phyloP scores from a whole-genome alignment of 2,797 vertebrate species.

The Parauchenoglanis ngamensis region DNA sequence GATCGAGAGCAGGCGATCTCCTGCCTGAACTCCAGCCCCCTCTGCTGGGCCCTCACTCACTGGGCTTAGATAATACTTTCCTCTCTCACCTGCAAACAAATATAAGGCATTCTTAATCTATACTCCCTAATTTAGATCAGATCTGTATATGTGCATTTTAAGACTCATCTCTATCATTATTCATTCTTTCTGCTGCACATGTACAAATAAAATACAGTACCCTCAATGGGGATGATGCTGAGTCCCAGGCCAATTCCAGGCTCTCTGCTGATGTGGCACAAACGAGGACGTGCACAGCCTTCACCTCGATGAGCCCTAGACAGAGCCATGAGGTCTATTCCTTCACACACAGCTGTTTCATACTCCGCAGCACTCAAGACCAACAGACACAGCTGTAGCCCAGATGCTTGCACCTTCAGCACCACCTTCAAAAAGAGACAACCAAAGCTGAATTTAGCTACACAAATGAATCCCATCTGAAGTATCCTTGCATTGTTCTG shows the following conservation, averaged over 20 bases:
- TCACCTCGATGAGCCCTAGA: slow-evolving; percentile 63
- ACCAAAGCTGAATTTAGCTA: background rate
- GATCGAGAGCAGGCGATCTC: slow-evolving; percentile 86
- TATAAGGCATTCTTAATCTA: slow-evolving; percentile 8
- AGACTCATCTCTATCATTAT: background rate
- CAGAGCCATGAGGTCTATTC: slow-evolving; percentile 64
- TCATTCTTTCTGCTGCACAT: background rate
- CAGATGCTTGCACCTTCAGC: slow-evolving; percentile 82
- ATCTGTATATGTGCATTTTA: background rate
- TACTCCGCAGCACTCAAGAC: slow-evolving; percentile 76
- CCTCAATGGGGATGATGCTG: slow-evolving; percentile 69
- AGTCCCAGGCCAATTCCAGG: slow-evolving; percentile 79
- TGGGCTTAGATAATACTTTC: slow-evolving; percentile 76
- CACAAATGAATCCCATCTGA: background rate
- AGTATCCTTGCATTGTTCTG: background rate
- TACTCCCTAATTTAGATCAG: background rate
- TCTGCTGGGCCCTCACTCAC: slow-evolving; percentile 80
- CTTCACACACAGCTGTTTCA: slow-evolving; percentile 66
- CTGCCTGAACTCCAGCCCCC: slow-evolving; percentile 78
- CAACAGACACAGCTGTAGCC: slow-evolving; percentile 78
- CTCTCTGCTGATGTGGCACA: slow-evolving; percentile 81
- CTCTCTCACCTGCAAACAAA: slow-evolving; percentile 75
- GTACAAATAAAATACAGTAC: slow-evolving; percentile 49
- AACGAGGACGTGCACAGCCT: slow-evolving; percentile 74
- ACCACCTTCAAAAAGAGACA: slow-evolving; percentile 76